A percentile compares a stretch with the other conserved stretches of the same genome.
These are phyloP conservation scores for Trachelipus rathkii DNA, from an alignment of 1,140 invertebrate genomes.

Conservation along the genomic window DNA sequence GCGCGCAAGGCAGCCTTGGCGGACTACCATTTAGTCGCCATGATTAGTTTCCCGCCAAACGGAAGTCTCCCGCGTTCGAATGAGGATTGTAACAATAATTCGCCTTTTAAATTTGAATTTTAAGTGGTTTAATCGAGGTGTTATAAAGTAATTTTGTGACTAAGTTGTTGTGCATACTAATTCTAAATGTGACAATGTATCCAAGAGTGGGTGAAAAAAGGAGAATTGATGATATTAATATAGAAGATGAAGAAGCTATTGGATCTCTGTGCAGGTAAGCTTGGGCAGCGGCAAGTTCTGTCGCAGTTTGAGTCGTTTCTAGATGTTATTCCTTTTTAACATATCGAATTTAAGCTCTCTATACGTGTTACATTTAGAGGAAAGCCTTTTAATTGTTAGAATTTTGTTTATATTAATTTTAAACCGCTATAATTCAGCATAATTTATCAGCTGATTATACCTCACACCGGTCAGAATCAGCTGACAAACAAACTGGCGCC, in stretches of 20 bases:
- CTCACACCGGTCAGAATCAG: not conserved
- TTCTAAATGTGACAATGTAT: conserved; percentile 7
- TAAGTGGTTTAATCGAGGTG: conserved; percentile 7
- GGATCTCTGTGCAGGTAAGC: not conserved
- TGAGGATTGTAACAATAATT: not conserved
- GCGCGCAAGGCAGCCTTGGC: conserved; percentile 3
- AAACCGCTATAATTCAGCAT: not conserved
- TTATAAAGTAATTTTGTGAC: not conserved
- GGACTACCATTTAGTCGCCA: conserved; percentile 3
- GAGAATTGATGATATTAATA: not conserved
- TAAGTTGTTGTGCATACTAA: not conserved
- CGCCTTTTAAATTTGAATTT: conserved; percentile 6
- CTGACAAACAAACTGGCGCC: conserved; percentile 1
- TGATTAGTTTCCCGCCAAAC: conserved; percentile 9
- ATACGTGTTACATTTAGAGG: too few species aligned
- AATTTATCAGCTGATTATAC: conserved; percentile 1
- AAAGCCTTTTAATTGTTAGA: not conserved
- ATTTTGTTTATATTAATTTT: not conserved
- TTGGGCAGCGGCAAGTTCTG: not conserved
- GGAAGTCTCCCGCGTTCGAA: conserved; percentile 7
- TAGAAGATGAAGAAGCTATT: conserved; percentile 10
- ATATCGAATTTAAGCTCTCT: not conserved
- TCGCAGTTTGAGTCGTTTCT: not conserved
- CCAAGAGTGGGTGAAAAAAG: conserved; percentile 3
- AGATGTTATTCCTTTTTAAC: not conserved